Evolutionary conservation across 2,888 invertebrate genomes (phyloP), one percentile per base, ranked within the genome.

Genomic region (Dione vanillae): DNA sequence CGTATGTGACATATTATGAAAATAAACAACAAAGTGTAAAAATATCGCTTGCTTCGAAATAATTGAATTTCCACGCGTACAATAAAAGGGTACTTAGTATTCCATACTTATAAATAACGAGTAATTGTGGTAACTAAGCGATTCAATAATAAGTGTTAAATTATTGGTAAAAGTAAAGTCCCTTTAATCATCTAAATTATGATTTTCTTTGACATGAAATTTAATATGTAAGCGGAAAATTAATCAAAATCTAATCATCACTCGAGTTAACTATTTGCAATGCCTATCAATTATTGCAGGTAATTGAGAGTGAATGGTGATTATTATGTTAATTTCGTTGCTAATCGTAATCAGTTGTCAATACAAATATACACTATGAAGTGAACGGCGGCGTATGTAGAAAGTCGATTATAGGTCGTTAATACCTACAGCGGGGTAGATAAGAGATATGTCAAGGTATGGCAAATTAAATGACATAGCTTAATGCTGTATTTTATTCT

Each of bases 61-160:
- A 70, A 73, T 70, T 67, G 45, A 65, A 73, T 73, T 70, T 72
- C 59, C 64, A 45, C 45, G 16, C 65, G 49, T 41, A 70, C 59
- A 61, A 67, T 73, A 65, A 67, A 56, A 67, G 12, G 67, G 54
- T 65, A 67, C 70, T 70, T 70, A 70, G 65, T 67, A 70, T 41
- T 41, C n/a, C n/a, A n/a, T 41, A 27, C 27, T 27, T 41, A 41
- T 11, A 41, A 1, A 41, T 41, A 7, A 7, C 8, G 27, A 27
- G 27, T 27, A 5, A 2, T 27, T 5, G 27, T 27, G 27, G 27
- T 27, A 27, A 5, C 5, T 5, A 27, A n/a, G n/a, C n/a, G n/a
- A n/a, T n/a, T n/a, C n/a, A n/a, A n/a, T n/a, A n/a, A n/a, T n/a
- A n/a, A n/a, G n/a, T n/a, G n/a, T n/a, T n/a, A n/a, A n/a, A n/a